Conservation (phyloP, 2,113 vertebrate species). For the Tupaia chinensis region DNA sequence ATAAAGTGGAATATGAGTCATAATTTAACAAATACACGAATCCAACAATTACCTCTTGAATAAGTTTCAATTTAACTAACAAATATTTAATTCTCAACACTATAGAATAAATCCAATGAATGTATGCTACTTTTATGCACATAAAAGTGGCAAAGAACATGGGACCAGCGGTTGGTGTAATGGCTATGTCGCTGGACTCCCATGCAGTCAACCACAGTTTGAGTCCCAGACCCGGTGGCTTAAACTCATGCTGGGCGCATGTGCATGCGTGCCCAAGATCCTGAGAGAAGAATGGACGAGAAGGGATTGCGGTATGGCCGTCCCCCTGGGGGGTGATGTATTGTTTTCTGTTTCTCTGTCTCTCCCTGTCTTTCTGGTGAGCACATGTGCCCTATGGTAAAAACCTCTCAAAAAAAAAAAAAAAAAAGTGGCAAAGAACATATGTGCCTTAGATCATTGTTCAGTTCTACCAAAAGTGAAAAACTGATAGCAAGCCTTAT, state of each 20-base stretch:
- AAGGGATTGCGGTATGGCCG: too few relatives aligned
- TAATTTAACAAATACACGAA: constrained; percentile 37
- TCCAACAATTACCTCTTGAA: constrained; percentile 18
- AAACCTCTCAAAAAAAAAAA: too few relatives aligned
- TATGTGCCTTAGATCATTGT: neutral
- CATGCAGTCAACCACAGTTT: too few relatives aligned
- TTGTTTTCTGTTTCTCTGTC: neutral
- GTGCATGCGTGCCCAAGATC: too few relatives aligned
- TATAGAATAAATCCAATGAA: neutral
- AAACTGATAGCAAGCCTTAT: neutral
- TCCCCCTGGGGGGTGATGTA: neutral
- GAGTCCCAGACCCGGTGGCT: too few relatives aligned
- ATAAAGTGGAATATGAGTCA: neutral
- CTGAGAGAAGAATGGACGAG: too few relatives aligned
- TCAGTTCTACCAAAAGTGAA: neutral
- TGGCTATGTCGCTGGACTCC: too few relatives aligned
- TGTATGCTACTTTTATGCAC: neutral
- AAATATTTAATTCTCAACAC: constrained; percentile 31
- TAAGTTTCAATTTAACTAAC: constrained; percentile 35
- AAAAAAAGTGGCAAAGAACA: neutral
- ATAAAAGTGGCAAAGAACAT: neutral
- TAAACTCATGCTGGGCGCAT: too few relatives aligned
- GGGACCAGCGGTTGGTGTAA: too few relatives aligned
- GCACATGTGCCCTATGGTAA: too few relatives aligned
- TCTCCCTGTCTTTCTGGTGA: too few relatives aligned